A percentile compares a stretch with the other conserved stretches of the same genome.
Conservation (phyloP, 2,888 invertebrate genomes). For the Drosophila recens region DNA sequence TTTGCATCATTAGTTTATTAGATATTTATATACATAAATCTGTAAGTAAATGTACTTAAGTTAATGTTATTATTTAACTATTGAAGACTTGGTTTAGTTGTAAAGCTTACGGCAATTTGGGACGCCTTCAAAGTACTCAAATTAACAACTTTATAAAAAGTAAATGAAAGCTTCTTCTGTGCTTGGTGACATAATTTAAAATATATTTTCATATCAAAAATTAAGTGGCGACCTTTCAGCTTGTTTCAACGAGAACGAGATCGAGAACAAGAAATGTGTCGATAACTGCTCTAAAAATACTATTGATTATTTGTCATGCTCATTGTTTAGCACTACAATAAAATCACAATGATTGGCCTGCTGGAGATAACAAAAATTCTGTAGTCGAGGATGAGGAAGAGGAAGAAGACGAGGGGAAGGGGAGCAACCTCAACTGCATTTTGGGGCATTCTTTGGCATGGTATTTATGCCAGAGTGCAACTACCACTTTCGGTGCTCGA, state of each 20-base stretch:
- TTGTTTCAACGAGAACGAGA: background rate
- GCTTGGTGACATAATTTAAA: background rate
- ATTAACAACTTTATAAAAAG: background rate
- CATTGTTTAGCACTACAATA: slow-evolving; percentile 2
- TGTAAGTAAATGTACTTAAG: background rate
- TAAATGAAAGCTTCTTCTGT: too few species aligned
- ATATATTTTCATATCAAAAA: background rate
- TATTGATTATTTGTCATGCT: slow-evolving; percentile 2
- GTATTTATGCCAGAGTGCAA: slow-evolving; percentile 46
- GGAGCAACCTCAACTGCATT: slow-evolving; percentile 7
- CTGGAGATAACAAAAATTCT: slow-evolving; percentile 5
- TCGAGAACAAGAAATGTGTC: background rate
- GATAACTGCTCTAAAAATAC: slow-evolving; percentile 1
- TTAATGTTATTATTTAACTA: too few species aligned
- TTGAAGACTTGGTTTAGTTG: background rate
- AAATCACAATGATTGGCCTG: slow-evolving; percentile 12
- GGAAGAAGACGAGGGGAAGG: background rate
- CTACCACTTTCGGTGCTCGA: slow-evolving; percentile 16
- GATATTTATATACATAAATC: too few species aligned
- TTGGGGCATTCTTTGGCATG: slow-evolving; percentile 24
- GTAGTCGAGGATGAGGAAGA: background rate
- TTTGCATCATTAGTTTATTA: too few species aligned
- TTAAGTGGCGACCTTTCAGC: background rate
- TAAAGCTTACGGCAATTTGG: too few species aligned
- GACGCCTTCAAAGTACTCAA: background rate